Conservation (phyloP, 2,797 vertebrate genomes). For the Eidolon dupreanum region DNA sequence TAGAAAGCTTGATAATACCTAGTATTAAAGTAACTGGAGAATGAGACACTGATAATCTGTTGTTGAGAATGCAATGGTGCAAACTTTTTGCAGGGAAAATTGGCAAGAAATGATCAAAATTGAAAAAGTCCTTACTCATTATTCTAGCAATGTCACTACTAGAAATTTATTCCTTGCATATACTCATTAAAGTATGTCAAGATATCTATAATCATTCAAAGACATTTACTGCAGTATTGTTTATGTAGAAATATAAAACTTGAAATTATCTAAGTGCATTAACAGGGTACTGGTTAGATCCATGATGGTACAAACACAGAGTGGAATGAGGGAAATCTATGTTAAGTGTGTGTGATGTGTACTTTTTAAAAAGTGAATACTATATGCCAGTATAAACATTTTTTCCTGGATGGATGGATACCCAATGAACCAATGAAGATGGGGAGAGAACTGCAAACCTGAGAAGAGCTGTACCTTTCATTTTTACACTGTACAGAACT, state of each 20-base stretch:
- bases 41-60: not conserved
- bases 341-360: too few species aligned
- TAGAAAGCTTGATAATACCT: not conserved
- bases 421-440: not conserved
- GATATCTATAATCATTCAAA: not conserved
- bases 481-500: not conserved
- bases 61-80: not conserved
- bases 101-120: not conserved
- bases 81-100: not conserved
- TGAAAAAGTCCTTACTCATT: not conserved
- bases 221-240: not conserved
- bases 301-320: too few species aligned
- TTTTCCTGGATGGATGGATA: not conserved
- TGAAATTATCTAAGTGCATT: not conserved
- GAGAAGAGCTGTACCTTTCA: not conserved
- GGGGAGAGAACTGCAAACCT: not conserved
- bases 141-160: not conserved
- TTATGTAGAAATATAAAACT: not conserved
- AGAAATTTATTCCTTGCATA: not conserved
- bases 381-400: not conserved
- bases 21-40: not conserved
- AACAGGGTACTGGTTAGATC: not conserved
- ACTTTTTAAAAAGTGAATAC: not conserved
- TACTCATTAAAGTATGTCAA: not conserved
- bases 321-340: not conserved